These are phyloP conservation scores for Tauraco erythrolophus DNA, from an alignment of 2,113 vertebrate species.

Conservation along the genomic window DNA sequence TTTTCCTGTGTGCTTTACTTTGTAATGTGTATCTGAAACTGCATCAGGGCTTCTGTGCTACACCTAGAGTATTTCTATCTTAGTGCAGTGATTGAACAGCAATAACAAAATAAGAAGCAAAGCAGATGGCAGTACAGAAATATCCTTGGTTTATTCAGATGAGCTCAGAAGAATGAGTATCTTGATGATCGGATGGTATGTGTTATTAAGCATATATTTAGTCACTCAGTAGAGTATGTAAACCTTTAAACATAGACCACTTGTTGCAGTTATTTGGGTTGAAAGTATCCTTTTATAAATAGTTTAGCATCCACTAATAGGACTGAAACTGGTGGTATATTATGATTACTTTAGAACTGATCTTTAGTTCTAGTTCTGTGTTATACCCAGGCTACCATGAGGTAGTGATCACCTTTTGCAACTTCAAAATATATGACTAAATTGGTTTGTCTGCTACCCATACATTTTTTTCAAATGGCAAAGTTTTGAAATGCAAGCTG, in stretches of 20 bases:
- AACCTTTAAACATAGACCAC: background rate
- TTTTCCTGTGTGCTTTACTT: background rate
- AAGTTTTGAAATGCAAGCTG: background rate
- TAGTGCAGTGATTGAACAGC: background rate
- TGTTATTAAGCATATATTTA: conserved; percentile 36
- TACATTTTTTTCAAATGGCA: background rate
- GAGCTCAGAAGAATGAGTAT: conserved; percentile 23
- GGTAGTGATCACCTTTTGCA: background rate
- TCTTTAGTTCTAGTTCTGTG: background rate
- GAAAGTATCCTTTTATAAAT: background rate
- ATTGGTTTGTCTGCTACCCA: background rate
- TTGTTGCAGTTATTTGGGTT: background rate
- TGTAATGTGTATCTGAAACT: background rate
- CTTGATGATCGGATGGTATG: background rate
- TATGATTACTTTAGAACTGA: background rate
- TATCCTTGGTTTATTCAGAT: conserved; percentile 19
- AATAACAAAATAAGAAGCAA: conserved; percentile 30
- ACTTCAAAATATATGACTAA: background rate
- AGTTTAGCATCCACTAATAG: background rate
- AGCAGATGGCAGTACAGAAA: conserved; percentile 37
- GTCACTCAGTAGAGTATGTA: background rate
- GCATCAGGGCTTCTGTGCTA: background rate
- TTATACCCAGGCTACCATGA: background rate
- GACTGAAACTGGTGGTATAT: background rate
- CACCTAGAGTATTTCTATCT: background rate